A percentile compares a stretch with the other conserved stretches of the same genome.
phyloP scores from a whole-genome alignment of 2,888 invertebrate species.

The Calliphora vomitoria region DNA sequence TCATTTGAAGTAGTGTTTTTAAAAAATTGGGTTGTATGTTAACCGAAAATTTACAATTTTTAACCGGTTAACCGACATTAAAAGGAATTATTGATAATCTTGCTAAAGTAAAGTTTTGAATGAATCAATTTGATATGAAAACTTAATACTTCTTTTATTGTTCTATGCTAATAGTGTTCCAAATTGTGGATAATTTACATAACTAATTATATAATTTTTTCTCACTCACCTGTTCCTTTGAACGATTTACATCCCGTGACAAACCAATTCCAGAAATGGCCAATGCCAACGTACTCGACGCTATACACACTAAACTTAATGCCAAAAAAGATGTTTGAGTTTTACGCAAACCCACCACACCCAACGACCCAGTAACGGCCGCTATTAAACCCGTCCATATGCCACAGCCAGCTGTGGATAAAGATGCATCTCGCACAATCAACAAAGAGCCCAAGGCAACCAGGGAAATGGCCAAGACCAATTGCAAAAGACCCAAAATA shows the following conservation, averaged over 20 bases:
- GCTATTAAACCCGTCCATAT: constrained; percentile 84
- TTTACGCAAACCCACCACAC: constrained; percentile 84
- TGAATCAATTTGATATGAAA: too few relatives aligned
- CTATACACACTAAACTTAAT: constrained; percentile 83
- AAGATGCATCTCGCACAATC: constrained; percentile 82
- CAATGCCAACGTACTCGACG: constrained; percentile 83
- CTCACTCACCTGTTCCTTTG: constrained; percentile 79
- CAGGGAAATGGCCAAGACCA: constrained; percentile 82
- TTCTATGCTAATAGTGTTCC: too few relatives aligned
- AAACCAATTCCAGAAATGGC: constrained; percentile 84
- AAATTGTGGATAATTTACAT: too few relatives aligned
- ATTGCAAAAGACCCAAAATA: constrained; percentile 82
- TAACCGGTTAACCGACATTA: too few relatives aligned
- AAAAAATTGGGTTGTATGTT: too few relatives aligned
- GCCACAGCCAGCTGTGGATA: constrained; percentile 83
- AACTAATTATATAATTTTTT: too few relatives aligned
- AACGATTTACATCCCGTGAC: constrained; percentile 83
- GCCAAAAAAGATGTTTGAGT: constrained; percentile 84
- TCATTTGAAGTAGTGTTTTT: too few relatives aligned
- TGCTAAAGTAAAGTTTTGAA: too few relatives aligned
- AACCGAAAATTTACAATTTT: too few relatives aligned
- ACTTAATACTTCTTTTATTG: too few relatives aligned
- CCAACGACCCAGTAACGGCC: constrained; percentile 83
- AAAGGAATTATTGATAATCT: too few relatives aligned
- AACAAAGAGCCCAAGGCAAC: constrained; percentile 83